Conservation (phyloP, 1,140 invertebrate genomes). For the Drosophila ironensis region DNA sequence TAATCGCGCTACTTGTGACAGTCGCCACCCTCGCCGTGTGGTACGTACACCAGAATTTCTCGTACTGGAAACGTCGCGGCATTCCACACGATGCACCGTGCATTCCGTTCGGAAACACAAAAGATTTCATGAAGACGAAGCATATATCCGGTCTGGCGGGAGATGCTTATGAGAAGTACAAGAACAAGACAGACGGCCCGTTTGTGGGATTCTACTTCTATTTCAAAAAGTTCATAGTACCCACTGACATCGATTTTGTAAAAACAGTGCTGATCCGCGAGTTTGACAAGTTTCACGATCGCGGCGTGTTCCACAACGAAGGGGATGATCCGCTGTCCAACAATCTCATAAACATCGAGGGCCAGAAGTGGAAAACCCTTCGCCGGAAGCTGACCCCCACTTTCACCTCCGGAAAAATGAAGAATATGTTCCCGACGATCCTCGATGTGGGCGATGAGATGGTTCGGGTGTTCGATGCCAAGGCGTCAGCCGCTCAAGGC, state of each 20-base stretch:
- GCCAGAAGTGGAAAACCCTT: constrained; percentile 83
- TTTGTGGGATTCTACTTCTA: constrained; percentile 55
- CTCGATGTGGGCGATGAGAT: constrained; percentile 41
- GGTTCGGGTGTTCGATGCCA: constrained; percentile 14
- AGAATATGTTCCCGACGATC: constrained; percentile 83
- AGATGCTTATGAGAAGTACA: constrained; percentile 37
- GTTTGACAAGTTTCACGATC: constrained; percentile 83
- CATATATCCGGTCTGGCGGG: constrained; percentile 7
- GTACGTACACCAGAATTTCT: constrained; percentile 17
- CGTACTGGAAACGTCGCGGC: constrained; percentile 80
- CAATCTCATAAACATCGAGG: constrained; percentile 82
- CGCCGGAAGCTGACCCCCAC: constrained; percentile 83
- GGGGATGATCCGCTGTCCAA: constrained; percentile 82
- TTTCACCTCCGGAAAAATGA: constrained; percentile 84
- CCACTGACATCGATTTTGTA: constrained; percentile 66
- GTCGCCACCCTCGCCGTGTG: constrained; percentile 7
- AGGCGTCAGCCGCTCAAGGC: not conserved
- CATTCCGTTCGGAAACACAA: constrained; percentile 66
- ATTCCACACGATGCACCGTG: constrained; percentile 74
- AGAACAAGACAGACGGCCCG: constrained; percentile 46
- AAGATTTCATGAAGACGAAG: constrained; percentile 18
- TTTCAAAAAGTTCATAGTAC: constrained; percentile 1
- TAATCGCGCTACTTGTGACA: constrained; percentile 13
- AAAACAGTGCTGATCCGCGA: constrained; percentile 84
- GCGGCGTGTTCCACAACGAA: constrained; percentile 82